Evolutionary conservation across 2,888 invertebrate genomes (phyloP).

Genomic region (Leptura quadrifasciata): DNA sequence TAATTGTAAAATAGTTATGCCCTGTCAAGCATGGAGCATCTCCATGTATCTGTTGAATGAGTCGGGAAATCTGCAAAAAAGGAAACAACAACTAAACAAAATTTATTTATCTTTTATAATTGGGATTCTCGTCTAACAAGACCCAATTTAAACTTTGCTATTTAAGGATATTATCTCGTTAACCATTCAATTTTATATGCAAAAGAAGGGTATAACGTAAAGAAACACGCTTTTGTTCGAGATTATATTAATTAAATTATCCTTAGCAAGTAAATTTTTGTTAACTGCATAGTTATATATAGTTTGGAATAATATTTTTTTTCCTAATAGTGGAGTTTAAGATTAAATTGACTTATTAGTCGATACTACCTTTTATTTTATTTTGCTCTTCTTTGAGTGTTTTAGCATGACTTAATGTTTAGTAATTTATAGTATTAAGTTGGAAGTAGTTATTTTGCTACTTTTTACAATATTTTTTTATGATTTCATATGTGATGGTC

Average conservation of each 20-base stretch:
- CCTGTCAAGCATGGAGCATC: conserved; percentile 61
- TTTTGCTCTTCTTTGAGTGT: no score
- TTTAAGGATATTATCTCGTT: not conserved
- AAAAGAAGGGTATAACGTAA: not conserved
- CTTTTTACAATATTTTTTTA: no score
- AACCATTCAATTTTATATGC: not conserved
- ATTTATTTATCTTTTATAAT: not conserved
- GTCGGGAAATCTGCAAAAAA: conserved; percentile 23
- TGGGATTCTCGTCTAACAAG: not conserved
- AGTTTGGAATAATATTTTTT: no score
- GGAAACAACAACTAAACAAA: not conserved
- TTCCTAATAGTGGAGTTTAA: no score
- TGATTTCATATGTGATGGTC: no score
- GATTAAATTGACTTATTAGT: no score
- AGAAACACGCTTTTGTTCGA: not conserved
- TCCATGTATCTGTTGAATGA: conserved; percentile 61
- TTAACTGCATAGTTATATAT: not conserved
- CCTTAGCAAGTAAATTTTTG: not conserved
- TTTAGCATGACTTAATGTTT: no score
- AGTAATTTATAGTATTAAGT: no score
- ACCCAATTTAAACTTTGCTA: not conserved
- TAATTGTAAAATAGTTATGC: conserved; percentile 62
- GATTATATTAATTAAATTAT: not conserved
- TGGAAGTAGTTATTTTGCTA: no score
- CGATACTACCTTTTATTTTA: no score